These are phyloP conservation scores for Dolichallabes microphthalmus DNA, from an alignment of 2,113 vertebrate genomes.

Conservation along the genomic window DNA sequence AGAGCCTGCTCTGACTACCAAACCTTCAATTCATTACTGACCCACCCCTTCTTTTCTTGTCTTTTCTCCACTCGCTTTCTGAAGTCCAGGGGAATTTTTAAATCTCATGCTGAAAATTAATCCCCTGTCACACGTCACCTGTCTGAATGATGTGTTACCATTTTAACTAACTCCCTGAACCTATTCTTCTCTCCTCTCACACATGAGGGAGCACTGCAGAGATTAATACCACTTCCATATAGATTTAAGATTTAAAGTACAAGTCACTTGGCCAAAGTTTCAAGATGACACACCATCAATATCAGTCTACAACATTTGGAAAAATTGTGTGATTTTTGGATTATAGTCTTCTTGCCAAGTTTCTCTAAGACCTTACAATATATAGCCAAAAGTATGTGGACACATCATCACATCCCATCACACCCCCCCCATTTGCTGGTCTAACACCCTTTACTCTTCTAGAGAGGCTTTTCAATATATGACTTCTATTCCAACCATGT, in stretches of 20 bases:
- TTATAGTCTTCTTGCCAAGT: background rate
- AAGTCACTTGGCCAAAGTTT: background rate
- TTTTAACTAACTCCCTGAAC: constrained; percentile 27
- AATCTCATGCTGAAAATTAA: constrained; percentile 20
- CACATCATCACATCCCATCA: background rate
- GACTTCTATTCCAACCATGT: background rate
- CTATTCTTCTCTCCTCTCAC: constrained; percentile 7
- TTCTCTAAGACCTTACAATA: background rate
- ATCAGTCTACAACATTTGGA: background rate
- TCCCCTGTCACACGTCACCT: constrained; percentile 14
- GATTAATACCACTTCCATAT: background rate
- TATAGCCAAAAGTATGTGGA: background rate
- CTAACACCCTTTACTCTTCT: background rate
- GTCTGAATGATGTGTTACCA: constrained; percentile 18
- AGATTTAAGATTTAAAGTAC: constrained; percentile 9
- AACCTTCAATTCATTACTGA: constrained; percentile 71
- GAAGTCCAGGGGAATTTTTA: constrained; percentile 23
- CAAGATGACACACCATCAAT: background rate
- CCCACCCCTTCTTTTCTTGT: constrained; percentile 18
- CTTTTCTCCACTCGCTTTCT: constrained; percentile 7
- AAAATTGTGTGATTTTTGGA: background rate
- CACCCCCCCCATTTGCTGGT: background rate
- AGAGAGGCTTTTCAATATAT: background rate
- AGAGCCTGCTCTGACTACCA: constrained; percentile 73
- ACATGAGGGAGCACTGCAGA: background rate